Evolutionary conservation across 2,113 vertebrate genomes (phyloP).

Genomic region (Astatotilapia flaviijosephi): DNA sequence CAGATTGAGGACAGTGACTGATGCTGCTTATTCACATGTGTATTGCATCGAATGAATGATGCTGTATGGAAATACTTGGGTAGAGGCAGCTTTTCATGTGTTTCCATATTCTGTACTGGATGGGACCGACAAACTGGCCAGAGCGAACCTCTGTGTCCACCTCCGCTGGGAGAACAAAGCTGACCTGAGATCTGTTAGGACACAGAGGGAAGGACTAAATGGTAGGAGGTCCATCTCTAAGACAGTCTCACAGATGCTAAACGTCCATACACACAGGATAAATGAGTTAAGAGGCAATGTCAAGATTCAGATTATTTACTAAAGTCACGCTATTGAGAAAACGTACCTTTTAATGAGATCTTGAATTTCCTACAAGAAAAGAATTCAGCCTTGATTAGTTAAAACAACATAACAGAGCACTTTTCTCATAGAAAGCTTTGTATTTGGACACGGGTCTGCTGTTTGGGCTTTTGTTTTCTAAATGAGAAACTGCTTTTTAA

Average conservation of each 20-base stretch:
- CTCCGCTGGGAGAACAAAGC: conserved; percentile 52
- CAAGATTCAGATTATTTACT: not conserved
- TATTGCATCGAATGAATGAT: not conserved
- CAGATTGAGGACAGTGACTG: not conserved
- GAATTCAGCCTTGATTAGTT: not conserved
- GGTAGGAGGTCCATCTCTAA: not conserved
- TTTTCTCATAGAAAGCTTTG: not conserved
- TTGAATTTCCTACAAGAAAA: conserved; percentile 69
- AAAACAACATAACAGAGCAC: not conserved
- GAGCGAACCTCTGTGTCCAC: conserved; percentile 60
- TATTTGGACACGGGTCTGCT: not conserved
- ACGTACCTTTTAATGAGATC: conserved; percentile 71
- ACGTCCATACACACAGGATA: not conserved
- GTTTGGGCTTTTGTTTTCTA: conserved; percentile 2
- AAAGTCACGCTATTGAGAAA: not conserved
- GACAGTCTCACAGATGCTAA: not conserved
- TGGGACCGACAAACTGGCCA: conserved; percentile 68
- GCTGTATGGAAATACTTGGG: conserved; percentile 56
- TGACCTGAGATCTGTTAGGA: conserved; percentile 61
- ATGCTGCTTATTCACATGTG: not conserved
- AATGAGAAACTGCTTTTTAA: conserved; percentile 58
- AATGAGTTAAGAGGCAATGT: not conserved
- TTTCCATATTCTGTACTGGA: conserved; percentile 77
- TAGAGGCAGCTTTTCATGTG: conserved; percentile 74
- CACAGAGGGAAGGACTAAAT: not conserved